A percentile compares a stretch with the other conserved stretches of the same genome.
These are phyloP conservation scores for Phytoseiulus persimilis DNA, from an alignment of 2,888 invertebrate species.

Conservation along the genomic window DNA sequence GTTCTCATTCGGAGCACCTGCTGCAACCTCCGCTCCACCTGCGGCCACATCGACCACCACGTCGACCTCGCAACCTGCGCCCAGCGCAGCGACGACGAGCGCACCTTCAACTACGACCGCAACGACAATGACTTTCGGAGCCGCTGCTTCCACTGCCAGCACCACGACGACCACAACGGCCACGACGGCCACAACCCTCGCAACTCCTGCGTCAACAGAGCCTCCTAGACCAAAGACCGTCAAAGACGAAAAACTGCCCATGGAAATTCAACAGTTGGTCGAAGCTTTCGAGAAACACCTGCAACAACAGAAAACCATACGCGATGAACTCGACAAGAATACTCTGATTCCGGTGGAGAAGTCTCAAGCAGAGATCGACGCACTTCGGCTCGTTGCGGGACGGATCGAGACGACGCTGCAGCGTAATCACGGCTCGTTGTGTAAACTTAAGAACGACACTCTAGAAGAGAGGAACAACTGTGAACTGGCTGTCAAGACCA, in stretches of 20 bases:
- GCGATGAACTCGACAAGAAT: conserved; percentile 21
- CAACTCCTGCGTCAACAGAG: not conserved
- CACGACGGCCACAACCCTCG: not conserved
- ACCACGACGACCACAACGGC: not conserved
- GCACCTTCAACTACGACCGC: not conserved
- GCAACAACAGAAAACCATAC: conserved; percentile 17
- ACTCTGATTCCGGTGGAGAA: conserved; percentile 21
- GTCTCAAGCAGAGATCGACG: conserved; percentile 29
- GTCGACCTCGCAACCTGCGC: not conserved
- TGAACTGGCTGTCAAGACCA: conserved; percentile 14
- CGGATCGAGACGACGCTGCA: conserved; percentile 19
- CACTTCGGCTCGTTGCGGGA: not conserved
- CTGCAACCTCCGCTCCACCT: not conserved
- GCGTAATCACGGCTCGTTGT: conserved; percentile 5
- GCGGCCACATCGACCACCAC: not conserved
- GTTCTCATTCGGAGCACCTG: not conserved
- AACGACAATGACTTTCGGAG: not conserved
- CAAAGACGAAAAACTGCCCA: conserved; percentile 11
- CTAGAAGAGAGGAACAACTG: not conserved
- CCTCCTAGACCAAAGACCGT: not conserved
- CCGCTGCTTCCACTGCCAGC: not conserved
- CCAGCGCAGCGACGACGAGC: not conserved
- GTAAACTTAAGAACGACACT: conserved; percentile 13
- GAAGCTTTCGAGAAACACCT: conserved; percentile 16
- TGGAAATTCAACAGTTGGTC: conserved; percentile 11